Conservation (phyloP, 2,797 vertebrate species). For the Caiman crocodilus region DNA sequence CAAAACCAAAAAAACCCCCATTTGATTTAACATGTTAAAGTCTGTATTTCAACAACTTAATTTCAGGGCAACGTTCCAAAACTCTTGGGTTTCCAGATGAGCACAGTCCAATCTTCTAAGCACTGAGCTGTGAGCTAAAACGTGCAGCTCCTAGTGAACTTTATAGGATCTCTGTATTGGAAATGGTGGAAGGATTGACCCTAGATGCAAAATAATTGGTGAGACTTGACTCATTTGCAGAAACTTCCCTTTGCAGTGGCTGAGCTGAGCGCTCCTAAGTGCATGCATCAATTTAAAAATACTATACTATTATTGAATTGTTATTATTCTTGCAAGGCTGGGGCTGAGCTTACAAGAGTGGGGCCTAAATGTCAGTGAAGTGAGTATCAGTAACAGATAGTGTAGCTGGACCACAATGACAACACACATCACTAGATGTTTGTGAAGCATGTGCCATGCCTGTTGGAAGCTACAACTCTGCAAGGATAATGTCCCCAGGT, state of each 20-base stretch:
- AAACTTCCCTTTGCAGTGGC: not conserved
- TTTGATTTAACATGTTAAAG: not conserved
- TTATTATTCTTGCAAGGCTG: not conserved
- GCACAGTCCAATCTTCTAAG: not conserved
- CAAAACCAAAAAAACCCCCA: not conserved
- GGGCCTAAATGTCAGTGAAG: not conserved
- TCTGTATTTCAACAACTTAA: constrained; percentile 14
- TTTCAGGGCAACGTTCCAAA: not conserved
- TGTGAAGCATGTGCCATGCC: not conserved
- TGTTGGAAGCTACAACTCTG: not conserved
- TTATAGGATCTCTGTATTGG: not conserved
- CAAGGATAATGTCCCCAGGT: not conserved
- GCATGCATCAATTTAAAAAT: not conserved
- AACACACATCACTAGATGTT: not conserved
- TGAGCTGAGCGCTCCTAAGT: not conserved
- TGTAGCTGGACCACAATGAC: not conserved
- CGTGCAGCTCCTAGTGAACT: not conserved
- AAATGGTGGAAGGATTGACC: not conserved
- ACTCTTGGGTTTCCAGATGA: not conserved
- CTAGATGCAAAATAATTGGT: not conserved
- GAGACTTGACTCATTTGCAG: not conserved
- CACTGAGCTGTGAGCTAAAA: not conserved
- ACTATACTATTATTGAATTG: not conserved
- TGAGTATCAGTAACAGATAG: not conserved
- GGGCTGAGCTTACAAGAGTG: rapidly evolving